Percentiles rank a stretch among this genome's conserved stretches.
Evolutionary conservation across 2,113 vertebrate species (phyloP).

Genomic region (Pelusios castaneus): DNA sequence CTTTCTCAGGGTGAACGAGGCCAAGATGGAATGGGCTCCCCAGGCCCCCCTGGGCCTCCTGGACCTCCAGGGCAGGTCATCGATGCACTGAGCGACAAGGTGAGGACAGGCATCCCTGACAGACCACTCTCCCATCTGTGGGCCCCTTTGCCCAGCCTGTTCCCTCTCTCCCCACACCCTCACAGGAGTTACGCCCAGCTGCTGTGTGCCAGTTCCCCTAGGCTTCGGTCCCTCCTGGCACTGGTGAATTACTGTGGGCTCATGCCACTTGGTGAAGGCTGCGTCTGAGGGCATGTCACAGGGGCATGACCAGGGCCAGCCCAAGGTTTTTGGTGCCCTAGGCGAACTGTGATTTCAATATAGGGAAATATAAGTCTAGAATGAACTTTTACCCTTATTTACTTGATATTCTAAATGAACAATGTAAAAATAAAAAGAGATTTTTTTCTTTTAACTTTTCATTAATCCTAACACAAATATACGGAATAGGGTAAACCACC

Average conservation of each 20-base stretch:
- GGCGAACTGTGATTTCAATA: no score
- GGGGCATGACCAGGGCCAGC: no score
- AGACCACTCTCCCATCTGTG: neutral
- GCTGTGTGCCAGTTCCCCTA: neutral
- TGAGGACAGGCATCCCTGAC: slow-evolving; percentile 48
- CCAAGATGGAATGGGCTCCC: slow-evolving; percentile 84
- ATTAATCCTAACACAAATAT: no score
- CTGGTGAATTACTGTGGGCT: no score
- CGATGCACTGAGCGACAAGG: slow-evolving; percentile 68
- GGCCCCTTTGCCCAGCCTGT: neutral
- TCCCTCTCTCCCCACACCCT: neutral
- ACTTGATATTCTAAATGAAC: no score
- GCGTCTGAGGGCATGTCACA: neutral
- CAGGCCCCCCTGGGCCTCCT: slow-evolving; percentile 87
- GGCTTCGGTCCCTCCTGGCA: neutral
- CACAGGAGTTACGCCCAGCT: neutral
- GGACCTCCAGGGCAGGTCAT: slow-evolving; percentile 87
- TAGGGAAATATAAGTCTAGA: no score
- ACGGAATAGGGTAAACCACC: no score
- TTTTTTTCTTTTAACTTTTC: no score
- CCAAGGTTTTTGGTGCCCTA: no score
- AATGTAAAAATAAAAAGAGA: no score
- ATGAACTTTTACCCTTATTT: no score
- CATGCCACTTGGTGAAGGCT: no score
- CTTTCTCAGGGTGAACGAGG: slow-evolving; percentile 87